phyloP scores from a whole-genome alignment of 2,888 invertebrate species.

The Meandrusa payeni region DNA sequence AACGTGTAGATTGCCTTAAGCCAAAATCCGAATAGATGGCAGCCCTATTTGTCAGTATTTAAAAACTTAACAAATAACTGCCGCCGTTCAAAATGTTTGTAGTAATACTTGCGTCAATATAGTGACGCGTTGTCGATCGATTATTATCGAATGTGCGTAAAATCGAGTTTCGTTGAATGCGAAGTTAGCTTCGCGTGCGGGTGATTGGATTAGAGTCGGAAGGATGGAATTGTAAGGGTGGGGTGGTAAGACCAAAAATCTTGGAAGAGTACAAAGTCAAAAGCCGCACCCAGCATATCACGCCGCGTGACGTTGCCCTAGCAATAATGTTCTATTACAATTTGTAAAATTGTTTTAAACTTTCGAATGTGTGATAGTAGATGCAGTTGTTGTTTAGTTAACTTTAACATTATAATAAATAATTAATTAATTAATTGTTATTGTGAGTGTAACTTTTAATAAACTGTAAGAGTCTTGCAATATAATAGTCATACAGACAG shows the following conservation, averaged over 20 bases:
- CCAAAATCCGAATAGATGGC: too few relatives aligned
- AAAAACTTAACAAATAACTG: conserved; percentile 22
- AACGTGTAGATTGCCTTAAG: too few relatives aligned
- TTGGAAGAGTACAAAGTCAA: conserved; percentile 9
- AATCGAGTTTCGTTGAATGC: conserved; percentile 12
- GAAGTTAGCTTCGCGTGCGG: conserved; percentile 16
- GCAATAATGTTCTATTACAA: conserved; percentile 79
- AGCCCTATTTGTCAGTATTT: conserved; percentile 12
- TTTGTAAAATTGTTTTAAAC: conserved; percentile 80
- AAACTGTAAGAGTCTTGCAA: conserved; percentile 68
- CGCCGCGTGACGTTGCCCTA: conserved; percentile 65
- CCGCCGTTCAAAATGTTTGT: conserved; percentile 17
- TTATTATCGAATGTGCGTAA: background rate
- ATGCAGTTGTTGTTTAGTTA: conserved; percentile 82
- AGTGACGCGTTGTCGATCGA: conserved; percentile 9
- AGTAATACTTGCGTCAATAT: conserved; percentile 16
- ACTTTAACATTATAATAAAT: conserved; percentile 63
- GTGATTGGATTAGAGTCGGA: conserved; percentile 8
- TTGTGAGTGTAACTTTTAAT: conserved; percentile 78
- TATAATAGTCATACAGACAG: conserved; percentile 53
- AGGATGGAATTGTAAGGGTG: conserved; percentile 10
- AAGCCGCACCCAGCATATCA: conserved; percentile 49
- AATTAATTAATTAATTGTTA: conserved; percentile 72
- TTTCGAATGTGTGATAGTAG: conserved; percentile 82
- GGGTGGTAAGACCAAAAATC: background rate